Conservation (phyloP, 2,797 vertebrate species). For the Eupleurogrammus muticus region DNA sequence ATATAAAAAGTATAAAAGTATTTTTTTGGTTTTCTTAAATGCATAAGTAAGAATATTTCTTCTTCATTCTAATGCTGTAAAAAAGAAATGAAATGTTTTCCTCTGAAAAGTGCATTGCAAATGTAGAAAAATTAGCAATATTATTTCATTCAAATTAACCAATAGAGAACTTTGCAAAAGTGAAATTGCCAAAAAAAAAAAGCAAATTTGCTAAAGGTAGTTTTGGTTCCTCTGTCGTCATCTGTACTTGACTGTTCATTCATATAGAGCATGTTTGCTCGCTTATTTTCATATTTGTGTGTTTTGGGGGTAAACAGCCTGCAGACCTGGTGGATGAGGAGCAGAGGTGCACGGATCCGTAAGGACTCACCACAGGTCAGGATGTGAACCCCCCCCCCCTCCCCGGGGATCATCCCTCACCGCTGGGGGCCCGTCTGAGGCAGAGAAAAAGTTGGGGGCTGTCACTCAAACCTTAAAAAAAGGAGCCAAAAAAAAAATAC, state of each 20-base stretch:
- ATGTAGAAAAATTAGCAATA: background rate
- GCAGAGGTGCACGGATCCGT: too few species aligned
- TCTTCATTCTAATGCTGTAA: background rate
- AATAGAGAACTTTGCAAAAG: too few species aligned
- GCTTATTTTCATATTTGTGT: too few species aligned
- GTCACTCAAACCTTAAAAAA: slow-evolving; percentile 59
- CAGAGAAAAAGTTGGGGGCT: slow-evolving; percentile 29
- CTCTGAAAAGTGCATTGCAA: background rate
- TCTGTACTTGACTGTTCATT: background rate
- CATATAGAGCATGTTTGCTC: background rate
- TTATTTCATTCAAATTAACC: background rate
- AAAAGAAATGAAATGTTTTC: background rate
- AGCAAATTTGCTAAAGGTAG: background rate
- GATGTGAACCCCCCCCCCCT: slow-evolving; percentile 18
- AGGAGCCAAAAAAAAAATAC: slow-evolving; percentile 54
- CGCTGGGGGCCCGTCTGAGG: slow-evolving; percentile 29
- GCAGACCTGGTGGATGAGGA: too few species aligned
- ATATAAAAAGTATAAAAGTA: background rate
- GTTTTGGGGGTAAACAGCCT: too few species aligned
- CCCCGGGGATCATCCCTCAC: slow-evolving; percentile 19
- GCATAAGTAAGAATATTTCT: background rate
- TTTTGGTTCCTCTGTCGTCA: background rate
- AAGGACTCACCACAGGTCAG: slow-evolving; percentile 44
- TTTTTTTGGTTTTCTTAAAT: background rate
- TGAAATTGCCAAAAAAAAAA: too few species aligned